Percentiles rank a stretch among this genome's conserved stretches.
phyloP scores from a whole-genome alignment of 2,797 vertebrate genomes.

The Anguilla pacifica region DNA sequence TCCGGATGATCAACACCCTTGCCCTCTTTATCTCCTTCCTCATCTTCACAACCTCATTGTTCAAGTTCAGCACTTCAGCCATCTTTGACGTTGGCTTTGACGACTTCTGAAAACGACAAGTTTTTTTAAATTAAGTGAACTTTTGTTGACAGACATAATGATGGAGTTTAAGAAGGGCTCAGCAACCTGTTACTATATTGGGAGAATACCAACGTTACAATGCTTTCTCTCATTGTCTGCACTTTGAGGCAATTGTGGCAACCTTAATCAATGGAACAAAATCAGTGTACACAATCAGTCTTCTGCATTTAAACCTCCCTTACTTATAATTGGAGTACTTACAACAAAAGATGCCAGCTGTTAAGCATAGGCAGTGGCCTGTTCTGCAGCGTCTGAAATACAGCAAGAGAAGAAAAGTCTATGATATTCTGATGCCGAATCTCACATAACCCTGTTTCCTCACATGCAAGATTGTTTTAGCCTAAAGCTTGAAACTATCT shows the following conservation, averaged over 20 bases:
- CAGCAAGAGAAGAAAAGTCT: no score
- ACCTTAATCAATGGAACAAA: not conserved
- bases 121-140: not conserved
- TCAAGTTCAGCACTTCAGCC: constrained; percentile 65
- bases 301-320: not conserved
- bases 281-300: not conserved
- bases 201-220: not conserved
- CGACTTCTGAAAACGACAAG: not conserved
- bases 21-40: constrained; percentile 92
- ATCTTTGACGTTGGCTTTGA: constrained; percentile 41
- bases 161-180: not conserved
- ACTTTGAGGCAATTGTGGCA: not conserved
- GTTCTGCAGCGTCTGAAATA: not conserved
- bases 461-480: no score
- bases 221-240: not conserved
- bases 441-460: no score
- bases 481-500: no score
- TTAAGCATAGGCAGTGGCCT: not conserved
- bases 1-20: constrained; percentile 84
- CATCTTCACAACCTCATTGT: constrained; percentile 91
- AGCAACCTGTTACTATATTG: not conserved
- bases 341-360: not conserved
- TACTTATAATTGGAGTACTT: not conserved
- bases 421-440: no score
- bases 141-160: not conserved